phyloP scores from a whole-genome alignment of 2,113 vertebrate species.

The Falcunculus frontatus region DNA sequence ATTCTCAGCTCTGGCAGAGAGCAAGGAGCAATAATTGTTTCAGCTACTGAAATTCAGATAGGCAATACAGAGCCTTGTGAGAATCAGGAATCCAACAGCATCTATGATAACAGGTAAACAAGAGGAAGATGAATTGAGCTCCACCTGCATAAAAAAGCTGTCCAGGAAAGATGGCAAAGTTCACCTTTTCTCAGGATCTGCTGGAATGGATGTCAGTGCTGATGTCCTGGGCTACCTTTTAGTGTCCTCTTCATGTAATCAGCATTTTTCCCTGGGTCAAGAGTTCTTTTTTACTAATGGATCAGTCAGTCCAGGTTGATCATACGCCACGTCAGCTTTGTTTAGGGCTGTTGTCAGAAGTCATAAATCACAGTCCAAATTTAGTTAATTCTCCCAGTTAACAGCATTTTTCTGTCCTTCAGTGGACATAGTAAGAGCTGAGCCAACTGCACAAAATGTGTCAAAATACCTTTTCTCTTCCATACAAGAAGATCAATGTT shows the following conservation, averaged over 20 bases:
- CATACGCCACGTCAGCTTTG: not conserved
- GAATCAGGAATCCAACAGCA: not conserved
- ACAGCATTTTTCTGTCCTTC: not conserved
- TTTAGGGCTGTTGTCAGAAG: not conserved
- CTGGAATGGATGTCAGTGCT: not conserved
- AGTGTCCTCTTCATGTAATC: not conserved
- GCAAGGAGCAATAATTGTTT: not conserved
- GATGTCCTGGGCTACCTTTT: not conserved
- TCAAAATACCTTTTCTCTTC: not conserved
- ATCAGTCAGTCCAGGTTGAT: not conserved
- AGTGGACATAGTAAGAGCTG: not conserved
- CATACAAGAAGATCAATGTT: not conserved
- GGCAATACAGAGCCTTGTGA: not conserved
- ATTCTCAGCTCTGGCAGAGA: not conserved
- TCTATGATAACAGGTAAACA: not conserved
- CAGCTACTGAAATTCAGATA: not conserved
- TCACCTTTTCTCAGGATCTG: not conserved
- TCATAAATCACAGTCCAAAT: conserved; percentile 23
- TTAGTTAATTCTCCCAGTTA: not conserved
- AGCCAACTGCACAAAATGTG: not conserved
- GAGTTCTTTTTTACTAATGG: not conserved
- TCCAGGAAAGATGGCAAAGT: not conserved
- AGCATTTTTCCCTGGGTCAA: not conserved
- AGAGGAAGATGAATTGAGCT: not conserved
- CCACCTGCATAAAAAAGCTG: not conserved